Base-by-base conservation (phyloP, 2,888 invertebrate species). In the Cheilosia scutellata region DNA sequence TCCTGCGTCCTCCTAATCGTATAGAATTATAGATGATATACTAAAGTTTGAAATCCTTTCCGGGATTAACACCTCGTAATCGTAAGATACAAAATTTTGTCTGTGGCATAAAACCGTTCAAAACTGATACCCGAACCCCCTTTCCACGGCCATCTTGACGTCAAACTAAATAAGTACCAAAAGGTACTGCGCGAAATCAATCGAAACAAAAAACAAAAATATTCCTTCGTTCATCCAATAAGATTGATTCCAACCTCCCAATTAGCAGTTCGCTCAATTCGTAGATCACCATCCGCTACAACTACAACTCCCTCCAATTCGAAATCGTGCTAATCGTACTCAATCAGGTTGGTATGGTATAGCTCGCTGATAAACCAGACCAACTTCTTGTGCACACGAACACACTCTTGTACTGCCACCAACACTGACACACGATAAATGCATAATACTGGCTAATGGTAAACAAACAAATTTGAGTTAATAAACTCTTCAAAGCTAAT, bases 401-500 rank as follows among this genome's bases (percentile, higher is more conserved):
- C 33, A 13, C 33, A 16, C 25, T 44, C 47, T 47, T 16, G 16
- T 16, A 16, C 33, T 33, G 6, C 25, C 27, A 53, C 20, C 11
- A 51, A 40, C 13, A 49, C n/a, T 51, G 16, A 2, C 16, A 20
- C 47, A 27, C 13, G 40, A 13, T 33, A 55, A 33, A 7, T 55
- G 31, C 29, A 16, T 16, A 47, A 1, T 4, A 33, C 16, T 13
- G 13, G 40, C 0, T n/a, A 25, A 37, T 20, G 44, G 20, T 51
- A 72, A 58, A 60, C 40, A 66, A 66, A 80, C 74, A 72, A 79
- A 68, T 80, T 74, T 53, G 25, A 44, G 74, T 51, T 71, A 63
- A 76, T 75, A 71, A 75, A 60, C 55, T 75, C 63, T 55, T 65
- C 57, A 25, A 49, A 37, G 20, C 55, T 86, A 86, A 86, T 86